Base-by-base conservation (phyloP, 2,797 vertebrate species). In the Mus caroli region DNA sequence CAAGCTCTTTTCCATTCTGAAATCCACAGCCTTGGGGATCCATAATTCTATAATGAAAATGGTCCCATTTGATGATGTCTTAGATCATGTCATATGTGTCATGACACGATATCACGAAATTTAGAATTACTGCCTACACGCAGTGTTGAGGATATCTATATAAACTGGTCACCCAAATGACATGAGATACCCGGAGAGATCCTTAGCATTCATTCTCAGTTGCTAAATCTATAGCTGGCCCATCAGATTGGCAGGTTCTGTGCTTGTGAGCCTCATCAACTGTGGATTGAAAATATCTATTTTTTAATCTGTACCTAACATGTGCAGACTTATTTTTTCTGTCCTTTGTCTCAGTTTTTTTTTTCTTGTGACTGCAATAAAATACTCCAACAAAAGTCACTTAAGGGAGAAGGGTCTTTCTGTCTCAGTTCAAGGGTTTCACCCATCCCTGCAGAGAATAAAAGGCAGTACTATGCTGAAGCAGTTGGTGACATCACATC, bases 111-210 rank as follows among this genome's bases (percentile, higher is more conserved):
- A n/a, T 46, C 40, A 34, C 0, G n/a, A 79, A 26, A 6, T n/a
- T 94, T 85, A 62, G 19, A 56, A 92, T 69, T 80, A 37, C 0
- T 56, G 52, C 22, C 5, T 40, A 40, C 37, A 52, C 11, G 26
- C 52, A n/a, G 28, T 3, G 31, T 13, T 19, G 67, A 87, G 64
- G 34, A 28, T 73, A 46, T 90, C 26, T 76, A 28, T 0, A 2
- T 0, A 69, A 20, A 5, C 7, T 88, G 52, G 26, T 40, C 28
- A 19, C 34, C 58, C 11, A 60, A 93, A 10, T 40, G 19, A 26
- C 15, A 31, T 15, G 34, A 15, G 11, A 2, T 26, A n/a, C 3
- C 3, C 0, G 0, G 10, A 69, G 7, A 6, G 43, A 34, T 52
- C 50, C 34, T n/a, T 24, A 78, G 15, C 9, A 11, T 60, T 69